Evolutionary conservation across 2,113 vertebrate species (phyloP), one percentile per base, ranked within the genome.

Genomic region (Sprattus sprattus): DNA sequence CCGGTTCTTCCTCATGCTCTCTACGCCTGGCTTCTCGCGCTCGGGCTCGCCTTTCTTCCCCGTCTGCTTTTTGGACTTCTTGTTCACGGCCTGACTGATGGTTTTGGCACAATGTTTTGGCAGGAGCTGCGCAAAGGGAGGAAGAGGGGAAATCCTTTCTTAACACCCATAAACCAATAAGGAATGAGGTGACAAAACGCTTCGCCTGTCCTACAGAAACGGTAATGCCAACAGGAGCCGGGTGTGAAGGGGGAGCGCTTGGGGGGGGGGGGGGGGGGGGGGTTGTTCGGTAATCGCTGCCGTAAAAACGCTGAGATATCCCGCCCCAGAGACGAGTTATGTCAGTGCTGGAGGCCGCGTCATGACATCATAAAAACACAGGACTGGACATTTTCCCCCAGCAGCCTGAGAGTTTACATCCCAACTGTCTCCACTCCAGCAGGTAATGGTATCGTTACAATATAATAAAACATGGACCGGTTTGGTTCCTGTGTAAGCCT

Each of bases 21-120:
- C 98, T 90, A 99, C 97, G 85, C 98, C 98, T 1, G 98, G 98
- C 85, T 99, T 99, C 92, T 99, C 98, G 81, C 98, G 94, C 94
- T 99, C 98, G 1, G 97, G 97, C 93, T 99, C 98, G 80, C 98
- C 98, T 92, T 99, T 99, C 94, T 99, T 99, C 89, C 98, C 98
- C 1, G 97, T 98, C 87, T 98, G 96, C 93, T 98, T 99, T 95
- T 99, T 99, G 87, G 97, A 97, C 92, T 99, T 98, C 92, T 99
- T 99, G 93, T 99, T 99, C 91, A 99, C 98, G 52, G 97, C 98
- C 94, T 99, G 98, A 95, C 98, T 99, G 96, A 99, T 99, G 91
- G 98, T 99, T 95, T 99, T 99, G 89, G 98, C 98, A 95, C 98
- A 99, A 94, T 99, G 98, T 91, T 99, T 99, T 86, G 98, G 98